phyloP scores from a whole-genome alignment of 2,888 invertebrate species.

The Idaea straminata region DNA sequence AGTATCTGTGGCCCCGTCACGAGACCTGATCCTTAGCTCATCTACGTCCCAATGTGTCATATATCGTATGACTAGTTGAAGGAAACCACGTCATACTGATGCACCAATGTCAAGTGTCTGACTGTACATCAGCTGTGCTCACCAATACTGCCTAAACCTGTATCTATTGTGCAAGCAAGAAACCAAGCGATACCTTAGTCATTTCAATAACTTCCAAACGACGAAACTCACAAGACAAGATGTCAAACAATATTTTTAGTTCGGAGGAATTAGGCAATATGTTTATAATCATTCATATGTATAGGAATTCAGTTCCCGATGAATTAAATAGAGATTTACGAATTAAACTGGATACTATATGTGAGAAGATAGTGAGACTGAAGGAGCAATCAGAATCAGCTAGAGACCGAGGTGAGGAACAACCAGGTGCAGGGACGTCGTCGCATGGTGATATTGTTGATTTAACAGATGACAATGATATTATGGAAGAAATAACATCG shows the following conservation, averaged over 20 bases:
- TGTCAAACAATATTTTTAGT: slow-evolving; percentile 9
- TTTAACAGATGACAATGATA: no score
- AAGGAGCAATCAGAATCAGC: background rate
- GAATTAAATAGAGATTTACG: background rate
- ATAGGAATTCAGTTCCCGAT: background rate
- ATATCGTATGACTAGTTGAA: no score
- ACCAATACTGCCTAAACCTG: background rate
- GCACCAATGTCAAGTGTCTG: no score
- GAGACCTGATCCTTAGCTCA: no score
- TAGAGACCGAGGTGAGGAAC: background rate
- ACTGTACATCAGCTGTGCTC: no score
- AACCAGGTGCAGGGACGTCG: background rate
- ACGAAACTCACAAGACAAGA: background rate
- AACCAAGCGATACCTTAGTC: no score
- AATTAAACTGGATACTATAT: background rate
- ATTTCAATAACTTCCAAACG: background rate
- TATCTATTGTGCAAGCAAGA: no score
- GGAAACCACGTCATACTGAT: no score
- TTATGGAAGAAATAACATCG: no score
- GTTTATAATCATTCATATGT: background rate
- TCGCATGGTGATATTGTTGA: no score
- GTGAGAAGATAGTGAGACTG: background rate
- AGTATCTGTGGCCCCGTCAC: no score
- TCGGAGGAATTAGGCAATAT: background rate
- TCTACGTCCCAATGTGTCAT: no score